These are phyloP conservation scores for Macaria notata DNA, from an alignment of 2,888 invertebrate species.

Conservation along the genomic window DNA sequence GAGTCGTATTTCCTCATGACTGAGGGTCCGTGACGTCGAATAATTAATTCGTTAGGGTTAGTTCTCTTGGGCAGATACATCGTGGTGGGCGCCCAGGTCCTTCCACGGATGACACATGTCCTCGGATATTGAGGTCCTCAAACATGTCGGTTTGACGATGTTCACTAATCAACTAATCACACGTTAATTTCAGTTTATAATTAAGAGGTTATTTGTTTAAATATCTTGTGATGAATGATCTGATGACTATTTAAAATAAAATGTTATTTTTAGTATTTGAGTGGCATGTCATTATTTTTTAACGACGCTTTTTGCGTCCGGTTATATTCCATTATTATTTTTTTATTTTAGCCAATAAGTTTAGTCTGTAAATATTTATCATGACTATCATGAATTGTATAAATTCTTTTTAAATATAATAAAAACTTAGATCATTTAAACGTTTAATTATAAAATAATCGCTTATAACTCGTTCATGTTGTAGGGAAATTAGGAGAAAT, in stretches of 20 bases:
- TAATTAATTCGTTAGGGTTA: slow-evolving; percentile 27
- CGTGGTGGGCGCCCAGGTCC: too few species aligned
- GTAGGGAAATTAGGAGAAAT: slow-evolving; percentile 64
- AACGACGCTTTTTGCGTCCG: slow-evolving; percentile 25
- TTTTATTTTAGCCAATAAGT: slow-evolving; percentile 27
- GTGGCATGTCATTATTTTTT: slow-evolving; percentile 34
- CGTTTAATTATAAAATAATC: slow-evolving; percentile 60
- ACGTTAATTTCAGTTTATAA: too few species aligned
- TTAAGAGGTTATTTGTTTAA: too few species aligned
- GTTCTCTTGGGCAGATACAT: slow-evolving; percentile 25
- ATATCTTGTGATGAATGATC: slow-evolving; percentile 48
- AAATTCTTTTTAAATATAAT: slow-evolving; percentile 63
- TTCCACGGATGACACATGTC: too few species aligned
- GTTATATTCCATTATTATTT: slow-evolving; percentile 30
- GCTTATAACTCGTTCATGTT: slow-evolving; percentile 77
- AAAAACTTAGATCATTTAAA: slow-evolving; percentile 62
- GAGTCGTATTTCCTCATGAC: too few species aligned
- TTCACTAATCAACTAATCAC: too few species aligned
- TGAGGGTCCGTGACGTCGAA: slow-evolving; percentile 3
- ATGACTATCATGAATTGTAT: slow-evolving; percentile 56
- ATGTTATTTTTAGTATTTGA: slow-evolving; percentile 30
- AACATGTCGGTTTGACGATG: too few species aligned
- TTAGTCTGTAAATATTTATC: slow-evolving; percentile 72
- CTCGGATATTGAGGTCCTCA: too few species aligned
- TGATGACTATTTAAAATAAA: slow-evolving; percentile 41